Evolutionary conservation across 2,113 vertebrate species (phyloP).

Genomic region (Hypocryptadius cinnamomeus): DNA sequence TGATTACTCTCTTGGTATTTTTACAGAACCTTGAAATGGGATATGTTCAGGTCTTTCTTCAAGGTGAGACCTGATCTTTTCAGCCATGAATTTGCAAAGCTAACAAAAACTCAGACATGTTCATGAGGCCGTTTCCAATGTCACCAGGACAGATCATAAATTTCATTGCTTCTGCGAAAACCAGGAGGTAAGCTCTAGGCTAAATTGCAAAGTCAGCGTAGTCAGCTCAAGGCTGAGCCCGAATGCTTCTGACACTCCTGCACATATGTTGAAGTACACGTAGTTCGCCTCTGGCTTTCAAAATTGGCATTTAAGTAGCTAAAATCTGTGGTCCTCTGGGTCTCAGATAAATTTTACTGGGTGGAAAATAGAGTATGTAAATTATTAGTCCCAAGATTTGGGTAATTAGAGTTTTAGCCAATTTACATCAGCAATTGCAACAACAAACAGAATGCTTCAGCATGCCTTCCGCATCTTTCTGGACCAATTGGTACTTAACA

Average conservation of each 20-base stretch:
- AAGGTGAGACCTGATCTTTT: slow-evolving; percentile 2
- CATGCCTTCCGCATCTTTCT: neutral
- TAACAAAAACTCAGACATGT: slow-evolving; percentile 11
- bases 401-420: neutral
- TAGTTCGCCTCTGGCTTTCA: slow-evolving; percentile 22
- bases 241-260: neutral
- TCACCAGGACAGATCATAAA: neutral
- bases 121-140: neutral
- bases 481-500: neutral
- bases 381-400: neutral
- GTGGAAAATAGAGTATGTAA: neutral
- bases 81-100: neutral
- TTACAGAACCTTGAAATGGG: neutral
- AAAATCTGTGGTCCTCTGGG: neutral
- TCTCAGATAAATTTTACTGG: slow-evolving; percentile 2
- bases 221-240: slow-evolving; percentile 19
- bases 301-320: slow-evolving; percentile 16
- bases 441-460: neutral
- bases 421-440: neutral
- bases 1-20: neutral
- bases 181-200: neutral
- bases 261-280: neutral
- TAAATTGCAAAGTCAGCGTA: neutral
- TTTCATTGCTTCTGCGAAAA: neutral
- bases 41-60: neutral